These are phyloP conservation scores for Staurois parvus DNA, from an alignment of 2,797 vertebrate genomes.

Conservation along the genomic window DNA sequence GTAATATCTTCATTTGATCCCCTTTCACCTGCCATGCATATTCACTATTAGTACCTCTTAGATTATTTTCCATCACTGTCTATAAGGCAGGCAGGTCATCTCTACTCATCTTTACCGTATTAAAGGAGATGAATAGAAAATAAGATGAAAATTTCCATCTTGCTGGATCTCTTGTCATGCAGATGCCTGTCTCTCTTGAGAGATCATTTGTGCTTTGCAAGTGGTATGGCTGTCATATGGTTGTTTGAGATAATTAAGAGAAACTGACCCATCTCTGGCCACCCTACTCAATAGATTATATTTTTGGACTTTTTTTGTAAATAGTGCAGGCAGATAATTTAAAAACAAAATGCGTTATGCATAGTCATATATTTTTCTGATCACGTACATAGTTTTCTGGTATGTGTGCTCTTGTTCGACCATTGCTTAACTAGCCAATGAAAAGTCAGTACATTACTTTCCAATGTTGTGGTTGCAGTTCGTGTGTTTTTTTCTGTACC, in stretches of 20 bases:
- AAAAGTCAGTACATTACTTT: too few relatives aligned
- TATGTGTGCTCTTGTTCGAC: too few relatives aligned
- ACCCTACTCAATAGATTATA: background rate
- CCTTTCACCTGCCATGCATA: background rate
- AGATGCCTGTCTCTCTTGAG: background rate
- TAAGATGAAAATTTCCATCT: background rate
- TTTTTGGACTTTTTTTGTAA: background rate
- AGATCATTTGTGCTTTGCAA: background rate
- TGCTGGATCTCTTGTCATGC: background rate
- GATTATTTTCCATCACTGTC: background rate
- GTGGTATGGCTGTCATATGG: background rate
- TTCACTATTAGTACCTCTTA: background rate
- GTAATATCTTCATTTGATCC: background rate
- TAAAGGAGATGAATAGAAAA: background rate
- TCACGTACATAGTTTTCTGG: too few relatives aligned
- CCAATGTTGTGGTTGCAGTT: too few relatives aligned
- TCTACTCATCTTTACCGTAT: background rate
- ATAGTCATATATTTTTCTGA: background rate
- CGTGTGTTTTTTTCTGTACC: too few relatives aligned
- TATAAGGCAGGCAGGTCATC: background rate
- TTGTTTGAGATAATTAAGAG: background rate
- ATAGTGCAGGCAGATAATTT: background rate
- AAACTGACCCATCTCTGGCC: background rate
- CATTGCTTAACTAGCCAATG: too few relatives aligned
- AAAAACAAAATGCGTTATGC: background rate